Conservation (phyloP, 2,797 vertebrate species). For the Choloepus didactylus region DNA sequence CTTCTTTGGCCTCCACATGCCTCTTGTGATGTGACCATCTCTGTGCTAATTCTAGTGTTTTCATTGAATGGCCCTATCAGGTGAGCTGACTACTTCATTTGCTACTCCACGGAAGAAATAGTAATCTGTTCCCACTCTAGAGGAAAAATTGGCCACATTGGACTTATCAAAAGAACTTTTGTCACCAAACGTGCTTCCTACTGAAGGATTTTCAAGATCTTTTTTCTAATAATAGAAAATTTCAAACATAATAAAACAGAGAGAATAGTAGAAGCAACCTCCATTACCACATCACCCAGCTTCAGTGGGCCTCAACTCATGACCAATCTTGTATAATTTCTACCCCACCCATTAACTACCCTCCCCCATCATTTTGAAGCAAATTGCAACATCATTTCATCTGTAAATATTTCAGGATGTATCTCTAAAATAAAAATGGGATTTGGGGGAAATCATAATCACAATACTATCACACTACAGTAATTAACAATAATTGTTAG, state of each 20-base stretch:
- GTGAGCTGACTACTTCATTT: too few relatives aligned
- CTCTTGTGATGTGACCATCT: rapidly evolving
- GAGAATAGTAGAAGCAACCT: neutral
- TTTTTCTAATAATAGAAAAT: neutral
- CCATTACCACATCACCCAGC: too few relatives aligned
- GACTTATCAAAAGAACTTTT: neutral
- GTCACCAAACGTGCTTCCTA: neutral
- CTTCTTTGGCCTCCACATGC: neutral
- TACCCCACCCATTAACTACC: neutral
- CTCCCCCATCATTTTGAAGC: neutral
- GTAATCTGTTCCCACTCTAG: neutral
- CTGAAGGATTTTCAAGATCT: neutral
- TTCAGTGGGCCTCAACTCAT: rapidly evolving
- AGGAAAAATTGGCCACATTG: neutral
- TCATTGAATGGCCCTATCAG: neutral
- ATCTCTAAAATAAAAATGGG: neutral
- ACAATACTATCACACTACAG: neutral
- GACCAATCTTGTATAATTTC: neutral
- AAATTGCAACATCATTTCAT: neutral
- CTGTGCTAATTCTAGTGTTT: neutral
- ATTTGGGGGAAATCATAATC: neutral
- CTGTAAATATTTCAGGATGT: neutral
- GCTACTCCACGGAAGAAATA: neutral
- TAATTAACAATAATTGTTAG: too few relatives aligned
- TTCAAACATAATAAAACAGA: neutral